Percentiles rank a stretch among this genome's conserved stretches.
These are phyloP conservation scores for Leptonema lineaticorne DNA, from an alignment of 1,140 invertebrate genomes.

Conservation along the genomic window DNA sequence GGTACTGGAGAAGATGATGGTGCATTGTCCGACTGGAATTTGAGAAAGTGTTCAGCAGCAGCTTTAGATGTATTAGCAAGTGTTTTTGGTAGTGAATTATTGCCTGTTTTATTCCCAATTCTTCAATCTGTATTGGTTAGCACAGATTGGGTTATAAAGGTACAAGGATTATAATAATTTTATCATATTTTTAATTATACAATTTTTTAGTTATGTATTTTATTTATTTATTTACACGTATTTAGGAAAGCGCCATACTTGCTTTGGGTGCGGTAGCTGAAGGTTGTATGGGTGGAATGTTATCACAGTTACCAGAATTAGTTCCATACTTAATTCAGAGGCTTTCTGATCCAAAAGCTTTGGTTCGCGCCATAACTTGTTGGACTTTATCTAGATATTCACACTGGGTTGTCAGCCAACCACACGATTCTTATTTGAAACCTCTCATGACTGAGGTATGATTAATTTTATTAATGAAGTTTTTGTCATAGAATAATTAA, in stretches of 20 bases:
- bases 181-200: not conserved
- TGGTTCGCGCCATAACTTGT: slow-evolving; percentile 97
- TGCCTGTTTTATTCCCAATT: slow-evolving; percentile 93
- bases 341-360: slow-evolving; percentile 90
- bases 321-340: slow-evolving; percentile 95
- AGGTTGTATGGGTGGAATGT: slow-evolving; percentile 98
- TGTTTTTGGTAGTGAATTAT: slow-evolving; percentile 93
- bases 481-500: too few relatives aligned
- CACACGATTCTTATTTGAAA: slow-evolving; percentile 90
- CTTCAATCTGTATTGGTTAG: slow-evolving; percentile 96
- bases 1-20: slow-evolving; percentile 88
- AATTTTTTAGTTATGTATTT: not conserved
- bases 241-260: slow-evolving; percentile 86
- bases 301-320: slow-evolving; percentile 91
- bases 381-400: slow-evolving; percentile 98
- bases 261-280: slow-evolving; percentile 98
- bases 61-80: slow-evolving; percentile 96
- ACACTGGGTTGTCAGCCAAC: slow-evolving; percentile 95
- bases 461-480: not conserved
- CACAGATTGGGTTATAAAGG: slow-evolving; percentile 95
- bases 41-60: slow-evolving; percentile 97
- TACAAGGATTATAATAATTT: slow-evolving; percentile 57
- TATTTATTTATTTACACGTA: not conserved
- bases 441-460: slow-evolving; percentile 86
- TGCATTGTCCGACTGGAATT: slow-evolving; percentile 94